Evolutionary conservation across 1,140 invertebrate genomes (phyloP), one percentile per base, ranked within the genome.

Genomic region (Brachionus plicatilis): DNA sequence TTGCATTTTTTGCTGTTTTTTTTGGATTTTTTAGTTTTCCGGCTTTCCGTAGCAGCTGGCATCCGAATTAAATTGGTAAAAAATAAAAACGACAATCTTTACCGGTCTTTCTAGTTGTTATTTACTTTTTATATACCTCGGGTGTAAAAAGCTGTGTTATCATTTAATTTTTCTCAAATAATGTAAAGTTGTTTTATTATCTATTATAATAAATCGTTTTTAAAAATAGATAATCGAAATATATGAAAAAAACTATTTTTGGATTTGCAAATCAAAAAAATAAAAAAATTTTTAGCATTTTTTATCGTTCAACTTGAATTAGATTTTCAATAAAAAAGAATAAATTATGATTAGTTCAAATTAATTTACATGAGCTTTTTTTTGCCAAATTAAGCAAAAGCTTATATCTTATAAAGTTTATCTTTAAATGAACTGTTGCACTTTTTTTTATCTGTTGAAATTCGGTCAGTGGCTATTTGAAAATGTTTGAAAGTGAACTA

Each of bases 251-350:
- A 72, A 72, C 68, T 72, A 72, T 72, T 72, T 72, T 72, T 72
- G 17, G 20, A 45, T 45, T 72, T 72, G 17, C 68, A 43, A 47
- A 72, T 43, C 33, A 72, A 72, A 72, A 72, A 43, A 20, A 72
- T n/a, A 41, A 1, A 17, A 43, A n/a, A 20, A 1, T 20, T 43
- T 43, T 43, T 72, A 17, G 66, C 66, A 68, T 68, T 68, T 68
- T 72, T 72, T 72, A 72, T 72, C 68, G 68, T 72, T 72, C 37
- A 43, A 72, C 37, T 43, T 72, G 68, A 72, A 72, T 72, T 72
- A 43, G 37, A 72, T 68, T 72, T 72, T 72, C 68, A 72, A 72
- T 72, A 72, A 72, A 41, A 70, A 17, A 6, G 68, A 72, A 72
- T 72, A 72, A 72, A 72, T 72, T 72, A 72, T 72, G 68, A 41